These are phyloP conservation scores for Halcyon senegalensis DNA, from an alignment of 2,113 vertebrate genomes.

Conservation along the genomic window DNA sequence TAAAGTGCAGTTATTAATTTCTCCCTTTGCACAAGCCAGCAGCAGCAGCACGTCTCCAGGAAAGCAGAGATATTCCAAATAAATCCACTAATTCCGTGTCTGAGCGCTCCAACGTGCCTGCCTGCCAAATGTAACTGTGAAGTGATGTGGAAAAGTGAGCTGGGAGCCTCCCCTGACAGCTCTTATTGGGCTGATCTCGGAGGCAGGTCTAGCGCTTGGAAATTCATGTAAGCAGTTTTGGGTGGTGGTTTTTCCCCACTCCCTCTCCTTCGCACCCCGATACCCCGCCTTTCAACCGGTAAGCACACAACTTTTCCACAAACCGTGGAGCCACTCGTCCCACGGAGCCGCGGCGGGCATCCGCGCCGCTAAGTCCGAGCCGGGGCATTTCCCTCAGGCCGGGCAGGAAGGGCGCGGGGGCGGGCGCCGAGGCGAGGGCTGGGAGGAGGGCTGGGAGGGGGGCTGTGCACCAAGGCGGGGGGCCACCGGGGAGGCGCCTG, in stretches of 20 bases:
- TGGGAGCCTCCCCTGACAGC: conserved; percentile 89
- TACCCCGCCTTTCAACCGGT: neutral
- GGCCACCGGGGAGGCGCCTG: neutral
- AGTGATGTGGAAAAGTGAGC: conserved; percentile 86
- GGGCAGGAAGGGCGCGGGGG: neutral
- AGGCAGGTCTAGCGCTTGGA: conserved; percentile 90
- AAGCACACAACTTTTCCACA: conserved; percentile 49
- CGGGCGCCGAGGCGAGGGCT: neutral
- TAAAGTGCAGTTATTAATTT: conserved; percentile 46
- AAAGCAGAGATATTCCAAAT: conserved; percentile 74
- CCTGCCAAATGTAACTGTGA: conserved; percentile 88
- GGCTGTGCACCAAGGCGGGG: neutral
- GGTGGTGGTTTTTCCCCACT: neutral
- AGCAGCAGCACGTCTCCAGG: conserved; percentile 53
- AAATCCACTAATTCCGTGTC: conserved; percentile 74
- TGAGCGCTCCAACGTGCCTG: conserved; percentile 81
- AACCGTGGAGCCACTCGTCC: neutral
- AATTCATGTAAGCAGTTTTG: conserved; percentile 76
- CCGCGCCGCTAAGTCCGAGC: neutral
- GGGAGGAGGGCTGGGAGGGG: neutral
- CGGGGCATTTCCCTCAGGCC: neutral
- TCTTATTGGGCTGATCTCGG: conserved; percentile 92
- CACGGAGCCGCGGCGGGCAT: neutral
- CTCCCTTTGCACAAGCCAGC: conserved; percentile 41
- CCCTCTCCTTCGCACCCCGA: neutral